Percentiles rank a stretch among this genome's conserved stretches.
Evolutionary conservation across 2,797 vertebrate species (phyloP).

Genomic region (Hypotaenidia okinawae): DNA sequence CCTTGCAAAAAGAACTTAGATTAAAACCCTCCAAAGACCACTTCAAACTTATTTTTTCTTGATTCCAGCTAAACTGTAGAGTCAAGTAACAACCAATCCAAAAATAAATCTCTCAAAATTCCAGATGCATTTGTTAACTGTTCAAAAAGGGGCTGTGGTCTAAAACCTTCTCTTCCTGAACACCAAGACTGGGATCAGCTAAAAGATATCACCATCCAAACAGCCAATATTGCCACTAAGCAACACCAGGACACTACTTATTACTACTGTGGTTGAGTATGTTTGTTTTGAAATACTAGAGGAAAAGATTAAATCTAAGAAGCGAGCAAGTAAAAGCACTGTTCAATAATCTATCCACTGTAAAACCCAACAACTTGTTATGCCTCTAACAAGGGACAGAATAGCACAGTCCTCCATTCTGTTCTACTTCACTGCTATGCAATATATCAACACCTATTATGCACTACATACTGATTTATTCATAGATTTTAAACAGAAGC

Average conservation of each 20-base stretch:
- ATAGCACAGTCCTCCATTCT: background rate
- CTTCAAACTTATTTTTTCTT: background rate
- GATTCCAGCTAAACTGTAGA: background rate
- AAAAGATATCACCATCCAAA: background rate
- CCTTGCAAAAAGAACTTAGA: background rate
- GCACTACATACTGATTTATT: background rate
- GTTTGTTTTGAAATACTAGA: background rate
- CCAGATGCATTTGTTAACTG: background rate
- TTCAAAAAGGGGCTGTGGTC: background rate
- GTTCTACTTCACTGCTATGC: background rate
- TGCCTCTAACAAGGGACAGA: background rate
- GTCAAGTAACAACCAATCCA: background rate
- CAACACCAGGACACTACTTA: background rate
- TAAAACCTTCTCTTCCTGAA: background rate
- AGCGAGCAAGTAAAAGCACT: background rate
- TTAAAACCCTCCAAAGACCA: background rate
- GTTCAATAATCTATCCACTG: background rate
- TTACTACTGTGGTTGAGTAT: background rate
- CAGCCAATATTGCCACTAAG: background rate
- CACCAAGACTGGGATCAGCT: background rate
- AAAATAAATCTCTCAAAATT: background rate
- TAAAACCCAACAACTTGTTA: background rate
- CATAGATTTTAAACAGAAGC: background rate
- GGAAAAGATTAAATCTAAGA: background rate
- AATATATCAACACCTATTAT: background rate